Conservation (phyloP, 1,140 invertebrate species). For the Belonocnema kinseyi region DNA sequence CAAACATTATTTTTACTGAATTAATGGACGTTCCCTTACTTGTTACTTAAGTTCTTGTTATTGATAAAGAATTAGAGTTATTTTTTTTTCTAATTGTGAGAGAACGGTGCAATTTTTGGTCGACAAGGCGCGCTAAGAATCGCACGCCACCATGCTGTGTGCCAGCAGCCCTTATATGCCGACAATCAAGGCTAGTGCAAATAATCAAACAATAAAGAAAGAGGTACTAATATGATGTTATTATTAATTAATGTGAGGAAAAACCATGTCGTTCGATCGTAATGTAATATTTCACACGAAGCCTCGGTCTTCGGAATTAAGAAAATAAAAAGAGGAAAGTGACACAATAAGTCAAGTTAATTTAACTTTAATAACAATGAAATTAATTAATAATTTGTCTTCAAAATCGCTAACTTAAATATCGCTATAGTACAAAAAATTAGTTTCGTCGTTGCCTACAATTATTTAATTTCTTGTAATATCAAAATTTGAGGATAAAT, state of each 20-base stretch:
- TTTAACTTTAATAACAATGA: neutral
- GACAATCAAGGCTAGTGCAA: conserved; percentile 76
- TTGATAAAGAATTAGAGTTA: neutral
- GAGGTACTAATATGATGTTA: conserved; percentile 53
- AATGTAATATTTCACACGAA: conserved; percentile 42
- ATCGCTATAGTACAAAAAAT: too few relatives aligned
- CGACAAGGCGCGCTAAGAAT: conserved; percentile 49
- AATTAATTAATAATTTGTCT: neutral
- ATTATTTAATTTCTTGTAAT: too few relatives aligned
- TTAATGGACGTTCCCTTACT: neutral
- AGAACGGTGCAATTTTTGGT: conserved; percentile 35
- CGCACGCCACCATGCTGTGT: conserved; percentile 64
- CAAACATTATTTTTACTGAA: too few relatives aligned
- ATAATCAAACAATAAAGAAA: conserved; percentile 74
- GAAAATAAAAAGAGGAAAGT: conserved; percentile 12
- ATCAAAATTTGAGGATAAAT: too few relatives aligned
- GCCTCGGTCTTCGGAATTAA: conserved; percentile 21
- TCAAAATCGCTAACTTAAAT: neutral
- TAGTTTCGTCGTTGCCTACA: too few relatives aligned
- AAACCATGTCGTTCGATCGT: conserved; percentile 50
- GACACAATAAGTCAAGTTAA: conserved; percentile 7
- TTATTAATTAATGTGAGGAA: conserved; percentile 55
- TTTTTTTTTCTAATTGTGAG: neutral
- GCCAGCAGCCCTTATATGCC: conserved; percentile 73
- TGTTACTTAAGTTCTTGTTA: neutral